These are phyloP conservation scores for Eubasilissa regina DNA, from an alignment of 1,140 invertebrate species.

Conservation along the genomic window DNA sequence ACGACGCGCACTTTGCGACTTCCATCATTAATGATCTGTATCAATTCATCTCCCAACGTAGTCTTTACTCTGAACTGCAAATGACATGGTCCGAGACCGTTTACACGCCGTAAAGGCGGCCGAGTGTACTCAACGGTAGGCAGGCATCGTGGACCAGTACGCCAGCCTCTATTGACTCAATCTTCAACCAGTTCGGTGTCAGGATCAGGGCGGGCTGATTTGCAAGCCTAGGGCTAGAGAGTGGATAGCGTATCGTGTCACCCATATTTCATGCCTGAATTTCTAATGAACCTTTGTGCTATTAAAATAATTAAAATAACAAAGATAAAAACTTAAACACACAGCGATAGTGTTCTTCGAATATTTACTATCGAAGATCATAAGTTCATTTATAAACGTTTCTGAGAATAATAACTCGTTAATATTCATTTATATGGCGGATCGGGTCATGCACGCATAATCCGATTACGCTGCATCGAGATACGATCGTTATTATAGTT, in stretches of 20 bases:
- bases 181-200: background rate
- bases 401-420: no score
- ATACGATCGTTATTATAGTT: no score
- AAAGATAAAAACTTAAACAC: no score
- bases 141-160: slow-evolving; percentile 7
- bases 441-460: no score
- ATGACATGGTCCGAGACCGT: slow-evolving; percentile 32
- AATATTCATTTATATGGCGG: no score
- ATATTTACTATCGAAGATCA: no score
- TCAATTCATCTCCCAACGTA: slow-evolving; percentile 7
- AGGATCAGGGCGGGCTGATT: background rate
- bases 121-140: slow-evolving; percentile 11
- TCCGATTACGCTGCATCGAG: no score
- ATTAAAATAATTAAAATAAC: no score
- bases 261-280: background rate
- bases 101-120: slow-evolving; percentile 22
- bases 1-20: slow-evolving; percentile 24
- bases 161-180: background rate
- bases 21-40: slow-evolving; percentile 17
- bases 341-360: no score
- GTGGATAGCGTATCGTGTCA: background rate
- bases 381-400: no score
- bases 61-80: slow-evolving; percentile 23
- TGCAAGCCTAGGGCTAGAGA: background rate
- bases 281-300: no score